A percentile compares a stretch with the other conserved stretches of the same genome.
phyloP scores from a whole-genome alignment of 1,140 invertebrate genomes.

The Zaprionus inermis region DNA sequence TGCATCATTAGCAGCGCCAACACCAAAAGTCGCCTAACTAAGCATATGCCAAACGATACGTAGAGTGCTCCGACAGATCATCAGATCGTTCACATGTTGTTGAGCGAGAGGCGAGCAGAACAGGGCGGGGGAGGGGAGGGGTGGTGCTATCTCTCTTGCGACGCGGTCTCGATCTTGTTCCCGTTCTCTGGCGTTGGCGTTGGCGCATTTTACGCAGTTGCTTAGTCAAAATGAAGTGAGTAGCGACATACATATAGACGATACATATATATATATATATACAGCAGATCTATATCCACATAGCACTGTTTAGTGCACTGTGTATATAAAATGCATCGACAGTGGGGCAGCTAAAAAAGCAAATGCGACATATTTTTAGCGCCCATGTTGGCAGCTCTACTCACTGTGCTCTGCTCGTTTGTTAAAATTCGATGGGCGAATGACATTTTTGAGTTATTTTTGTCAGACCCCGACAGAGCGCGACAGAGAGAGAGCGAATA shows the following conservation, averaged over 20 bases:
- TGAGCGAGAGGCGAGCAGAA: not conserved
- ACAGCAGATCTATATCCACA: conserved; percentile 7
- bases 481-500: not conserved
- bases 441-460: conserved; percentile 83
- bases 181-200: conserved; percentile 58
- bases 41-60: conserved; percentile 51
- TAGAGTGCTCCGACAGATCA: conserved; percentile 31
- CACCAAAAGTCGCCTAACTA: conserved; percentile 82
- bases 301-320: too few species aligned
- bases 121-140: not conserved
- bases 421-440: conserved; percentile 83
- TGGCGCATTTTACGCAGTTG: conserved; percentile 78
- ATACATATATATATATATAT: conserved; percentile 10
- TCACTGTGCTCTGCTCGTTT: conserved; percentile 56
- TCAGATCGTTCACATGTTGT: conserved; percentile 31
- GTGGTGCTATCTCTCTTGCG: conserved; percentile 14
- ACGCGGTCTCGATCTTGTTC: conserved; percentile 8
- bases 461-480: conserved; percentile 52
- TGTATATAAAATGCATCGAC: conserved; percentile 47
- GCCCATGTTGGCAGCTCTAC: conserved; percentile 42
- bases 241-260: conserved; percentile 12
- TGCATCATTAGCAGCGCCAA: conserved; percentile 82
- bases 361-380: conserved; percentile 54
- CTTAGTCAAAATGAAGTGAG: conserved; percentile 74
- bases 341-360: conserved; percentile 48